Base-by-base conservation (phyloP, 2,888 invertebrate genomes). In the Phengaris arion region DNA sequence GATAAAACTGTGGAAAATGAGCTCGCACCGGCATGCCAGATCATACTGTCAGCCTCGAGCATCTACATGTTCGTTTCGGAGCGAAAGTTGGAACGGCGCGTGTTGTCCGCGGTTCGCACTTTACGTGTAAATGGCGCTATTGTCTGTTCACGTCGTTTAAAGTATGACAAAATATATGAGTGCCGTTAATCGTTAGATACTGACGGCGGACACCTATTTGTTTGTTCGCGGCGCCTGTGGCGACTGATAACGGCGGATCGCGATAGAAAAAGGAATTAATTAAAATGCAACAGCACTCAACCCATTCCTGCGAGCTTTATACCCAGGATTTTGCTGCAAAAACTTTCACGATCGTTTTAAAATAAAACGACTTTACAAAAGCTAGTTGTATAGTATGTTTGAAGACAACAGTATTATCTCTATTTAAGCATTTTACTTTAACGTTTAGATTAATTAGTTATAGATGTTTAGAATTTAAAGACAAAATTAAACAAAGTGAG, bases 241-340 rank as follows among this genome's bases (percentile, higher is more conserved):
- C 78, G 80, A 83, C 88, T 86, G 92, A 92, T 92, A 92, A 86
- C 89, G 86, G 87, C 86, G 86, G 88, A 92, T 91, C 89, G 88
- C 87, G 91, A 92, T 93, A 92, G 91, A 92, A 92, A 91, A 91
- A 90, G 87, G 89, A 92, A 93, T 93, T 93, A 92, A 93, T 93
- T 93, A 93, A 93, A 92, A 92, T 91, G 90, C 92, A 92, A 88
- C 89, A 91, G 86, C 91, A 91, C 90, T 89, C 90, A 88, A 89
- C 87, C 87, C 89, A 87, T 87, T 88, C 86, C 88, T 87, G 87
- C 81, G 84, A 86, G 87, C 87, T 89, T 88, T 89, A 88, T 86
- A 86, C 84, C 83, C 76, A 76, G 77, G 79, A 80, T 80, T 80
- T 80, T 77, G 75, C 68, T 77, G 74, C 78, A 80, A 79, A 81